A percentile compares a stretch with the other conserved stretches of the same genome.
These are phyloP conservation scores for Himalopsyche kuldschensis DNA, from an alignment of 2,888 invertebrate species.

Conservation along the genomic window DNA sequence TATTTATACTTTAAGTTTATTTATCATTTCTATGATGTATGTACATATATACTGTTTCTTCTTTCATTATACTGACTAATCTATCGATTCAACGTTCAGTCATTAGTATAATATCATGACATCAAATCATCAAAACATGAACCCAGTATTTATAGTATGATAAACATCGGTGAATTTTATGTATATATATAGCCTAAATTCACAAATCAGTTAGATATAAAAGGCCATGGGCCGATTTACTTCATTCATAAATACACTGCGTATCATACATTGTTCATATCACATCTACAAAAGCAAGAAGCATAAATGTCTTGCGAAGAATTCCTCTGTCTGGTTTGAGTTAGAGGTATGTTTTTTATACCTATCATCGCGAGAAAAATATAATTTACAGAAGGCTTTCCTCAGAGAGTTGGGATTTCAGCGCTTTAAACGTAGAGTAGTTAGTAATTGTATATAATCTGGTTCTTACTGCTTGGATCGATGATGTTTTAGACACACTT, in stretches of 20 bases:
- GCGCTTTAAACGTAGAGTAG: neutral
- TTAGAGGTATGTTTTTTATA: neutral
- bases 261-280: neutral
- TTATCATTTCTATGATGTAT: too few species aligned
- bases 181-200: too few species aligned
- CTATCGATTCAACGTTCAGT: neutral
- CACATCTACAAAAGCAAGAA: neutral
- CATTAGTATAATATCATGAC: neutral
- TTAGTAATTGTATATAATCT: neutral
- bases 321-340: neutral
- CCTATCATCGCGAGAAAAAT: neutral
- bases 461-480: constrained; percentile 26
- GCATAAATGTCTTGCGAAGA: neutral
- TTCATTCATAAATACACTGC: neutral
- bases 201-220: neutral
- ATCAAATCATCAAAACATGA: neutral
- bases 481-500: constrained; percentile 67
- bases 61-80: neutral
- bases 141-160: neutral
- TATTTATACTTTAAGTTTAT: too few species aligned
- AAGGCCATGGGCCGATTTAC: neutral
- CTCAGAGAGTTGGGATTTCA: neutral
- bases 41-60: neutral
- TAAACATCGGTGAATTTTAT: too few species aligned
- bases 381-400: neutral